Evolutionary conservation across 2,113 vertebrate species (phyloP), one percentile per base, ranked within the genome.

Genomic region (Ageneiosus marmoratus): DNA sequence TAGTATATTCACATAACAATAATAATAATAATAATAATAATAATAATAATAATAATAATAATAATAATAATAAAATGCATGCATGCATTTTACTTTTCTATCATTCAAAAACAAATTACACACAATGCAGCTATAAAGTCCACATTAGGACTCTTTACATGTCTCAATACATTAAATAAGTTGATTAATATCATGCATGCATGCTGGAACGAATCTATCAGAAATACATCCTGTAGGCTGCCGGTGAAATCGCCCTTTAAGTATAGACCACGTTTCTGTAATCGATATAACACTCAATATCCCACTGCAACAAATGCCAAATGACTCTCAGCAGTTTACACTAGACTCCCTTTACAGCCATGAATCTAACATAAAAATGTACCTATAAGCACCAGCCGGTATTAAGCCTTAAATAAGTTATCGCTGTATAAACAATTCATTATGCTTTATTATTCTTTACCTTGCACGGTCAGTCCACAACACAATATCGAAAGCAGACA

Each of bases 401-500:
- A 29, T 67, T 44, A 24, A 73, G 65, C 41, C n/a, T 13, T 15
- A 15, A 44, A 69, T 13, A 41, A 44, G 65, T 69, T 62, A 62
- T 4, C n/a, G 3, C 1, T 32, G 15, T 16, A 58, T n/a, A 5
- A 60, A 60, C 3, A 53, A 16, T 20, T 65, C 10, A 41, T 8
- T 6, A 70, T 32, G 73, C 27, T 41, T 34, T 53, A 34, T 46
- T 27, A 15, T 46, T 32, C 22, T 77, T 91, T 95, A 95, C 94
- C 94, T 95, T 94, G 92, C 83, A 90, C 86, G 81, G 92, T 89
- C 84, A 89, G 86, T 90, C 86, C 91, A 86, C 89, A 93, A 83
- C 89, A 88, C 51, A 77, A 77, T 83, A 94, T 91, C 78, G 91
- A 91, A 89, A 94, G 92, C 90, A 94, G 91, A 92, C 91, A 93